Evolutionary conservation across 2,888 invertebrate genomes (phyloP).

Genomic region (Drosophila parthenogenetica): DNA sequence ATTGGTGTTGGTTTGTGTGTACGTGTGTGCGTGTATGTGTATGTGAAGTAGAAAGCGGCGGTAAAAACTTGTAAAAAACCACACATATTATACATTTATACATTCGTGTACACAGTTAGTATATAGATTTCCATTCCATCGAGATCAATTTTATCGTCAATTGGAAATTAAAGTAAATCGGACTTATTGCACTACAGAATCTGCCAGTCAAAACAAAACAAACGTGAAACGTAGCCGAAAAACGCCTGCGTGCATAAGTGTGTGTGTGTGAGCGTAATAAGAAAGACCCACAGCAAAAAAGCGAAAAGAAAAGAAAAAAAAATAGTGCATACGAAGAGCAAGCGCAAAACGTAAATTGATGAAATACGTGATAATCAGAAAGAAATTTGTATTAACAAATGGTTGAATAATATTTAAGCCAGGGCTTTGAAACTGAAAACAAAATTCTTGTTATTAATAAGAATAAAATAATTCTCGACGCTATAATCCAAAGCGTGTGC

Average conservation of each 20-base stretch:
- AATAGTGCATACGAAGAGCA: constrained; percentile 64
- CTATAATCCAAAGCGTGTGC: constrained; percentile 13
- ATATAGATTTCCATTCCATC: constrained; percentile 15
- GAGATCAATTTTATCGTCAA: constrained; percentile 28
- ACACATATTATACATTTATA: constrained; percentile 28
- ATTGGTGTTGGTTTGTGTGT: constrained; percentile 58
- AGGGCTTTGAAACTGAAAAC: constrained; percentile 32
- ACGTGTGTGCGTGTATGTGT: constrained; percentile 52
- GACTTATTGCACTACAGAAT: constrained; percentile 38
- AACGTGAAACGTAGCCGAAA: constrained; percentile 63
- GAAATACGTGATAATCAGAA: constrained; percentile 68
- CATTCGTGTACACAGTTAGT: constrained; percentile 25
- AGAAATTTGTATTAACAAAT: constrained; percentile 53
- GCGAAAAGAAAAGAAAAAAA: constrained; percentile 34
- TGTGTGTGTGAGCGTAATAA: constrained; percentile 49
- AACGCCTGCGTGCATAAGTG: constrained; percentile 46
- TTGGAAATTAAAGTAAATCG: constrained; percentile 26
- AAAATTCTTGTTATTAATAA: constrained; percentile 12
- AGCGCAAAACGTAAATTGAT: constrained; percentile 60
- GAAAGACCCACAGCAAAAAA: constrained; percentile 48
- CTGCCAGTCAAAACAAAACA: constrained; percentile 57
- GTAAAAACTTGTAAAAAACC: constrained; percentile 72
- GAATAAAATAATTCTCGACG: not conserved
- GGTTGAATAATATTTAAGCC: constrained; percentile 68
- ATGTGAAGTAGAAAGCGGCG: constrained; percentile 76